Evolutionary conservation across 2,797 vertebrate species (phyloP).

Genomic region (Galagoides demidoff): DNA sequence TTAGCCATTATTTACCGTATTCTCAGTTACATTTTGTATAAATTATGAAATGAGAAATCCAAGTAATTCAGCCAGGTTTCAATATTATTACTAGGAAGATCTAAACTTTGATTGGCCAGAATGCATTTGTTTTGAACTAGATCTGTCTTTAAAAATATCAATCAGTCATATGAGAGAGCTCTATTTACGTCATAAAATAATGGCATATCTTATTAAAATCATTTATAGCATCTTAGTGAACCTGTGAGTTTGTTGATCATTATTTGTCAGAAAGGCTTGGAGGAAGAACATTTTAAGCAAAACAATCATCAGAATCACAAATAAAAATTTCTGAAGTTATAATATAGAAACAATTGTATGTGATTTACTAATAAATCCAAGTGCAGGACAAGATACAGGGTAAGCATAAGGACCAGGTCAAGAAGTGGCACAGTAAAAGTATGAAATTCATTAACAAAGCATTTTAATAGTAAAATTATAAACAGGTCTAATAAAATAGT

Average conservation of each 20-base stretch:
- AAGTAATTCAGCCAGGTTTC: not conserved
- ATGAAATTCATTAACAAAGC: not conserved
- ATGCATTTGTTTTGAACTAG: not conserved
- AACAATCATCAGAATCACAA: not conserved
- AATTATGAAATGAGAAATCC: slow-evolving; percentile 5
- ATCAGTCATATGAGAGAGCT: not conserved
- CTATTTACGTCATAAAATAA: not conserved
- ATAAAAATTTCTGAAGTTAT: not conserved
- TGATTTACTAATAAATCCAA: slow-evolving; percentile 38
- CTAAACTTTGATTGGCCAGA: not conserved
- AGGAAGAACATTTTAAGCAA: slow-evolving; percentile 23
- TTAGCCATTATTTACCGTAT: not conserved
- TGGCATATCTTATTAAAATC: not conserved
- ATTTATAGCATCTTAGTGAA: not conserved
- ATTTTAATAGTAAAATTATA: not conserved
- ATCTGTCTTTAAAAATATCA: not conserved
- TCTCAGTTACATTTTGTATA: not conserved
- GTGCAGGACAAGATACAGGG: not conserved
- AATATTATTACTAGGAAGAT: not conserved
- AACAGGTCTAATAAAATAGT: not conserved
- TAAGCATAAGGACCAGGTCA: not conserved
- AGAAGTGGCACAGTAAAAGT: not conserved
- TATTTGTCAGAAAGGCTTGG: not conserved
- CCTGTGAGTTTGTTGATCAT: not conserved
- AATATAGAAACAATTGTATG: not conserved